Percentiles rank a stretch among this genome's conserved stretches.
These are phyloP conservation scores for Mormyrus proboscirostris DNA, from an alignment of 2,797 vertebrate genomes.

Conservation along the genomic window DNA sequence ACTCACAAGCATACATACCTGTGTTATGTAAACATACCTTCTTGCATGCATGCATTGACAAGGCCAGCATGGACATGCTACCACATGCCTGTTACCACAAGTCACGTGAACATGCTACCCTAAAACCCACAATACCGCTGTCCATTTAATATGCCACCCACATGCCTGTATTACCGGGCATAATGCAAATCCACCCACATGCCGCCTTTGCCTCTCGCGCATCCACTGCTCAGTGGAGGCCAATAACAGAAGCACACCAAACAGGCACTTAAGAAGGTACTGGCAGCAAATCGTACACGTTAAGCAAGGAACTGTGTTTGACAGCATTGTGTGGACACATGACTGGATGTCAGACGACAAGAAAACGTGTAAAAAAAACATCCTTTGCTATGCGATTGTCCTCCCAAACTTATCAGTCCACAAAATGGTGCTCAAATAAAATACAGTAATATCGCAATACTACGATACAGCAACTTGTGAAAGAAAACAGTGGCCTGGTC, in stretches of 20 bases:
- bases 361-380: not conserved
- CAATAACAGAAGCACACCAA: not conserved
- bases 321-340: not conserved
- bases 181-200: not conserved
- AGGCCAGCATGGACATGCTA: not conserved
- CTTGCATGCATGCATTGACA: not conserved
- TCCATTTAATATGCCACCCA: not conserved
- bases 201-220: not conserved
- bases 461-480: not conserved
- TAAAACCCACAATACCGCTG: not conserved
- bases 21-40: not conserved
- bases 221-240: not conserved
- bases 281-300: not conserved
- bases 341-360: not conserved
- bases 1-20: not conserved
- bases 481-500: not conserved
- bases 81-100: not conserved
- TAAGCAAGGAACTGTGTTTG: not conserved
- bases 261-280: not conserved
- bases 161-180: not conserved
- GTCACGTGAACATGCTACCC: not conserved
- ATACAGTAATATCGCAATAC: not conserved
- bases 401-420: not conserved
- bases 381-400: not conserved
- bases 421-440: conserved; percentile 2